Conservation (phyloP, 1,140 invertebrate species). For the Caenorhabditis brenneri region DNA sequence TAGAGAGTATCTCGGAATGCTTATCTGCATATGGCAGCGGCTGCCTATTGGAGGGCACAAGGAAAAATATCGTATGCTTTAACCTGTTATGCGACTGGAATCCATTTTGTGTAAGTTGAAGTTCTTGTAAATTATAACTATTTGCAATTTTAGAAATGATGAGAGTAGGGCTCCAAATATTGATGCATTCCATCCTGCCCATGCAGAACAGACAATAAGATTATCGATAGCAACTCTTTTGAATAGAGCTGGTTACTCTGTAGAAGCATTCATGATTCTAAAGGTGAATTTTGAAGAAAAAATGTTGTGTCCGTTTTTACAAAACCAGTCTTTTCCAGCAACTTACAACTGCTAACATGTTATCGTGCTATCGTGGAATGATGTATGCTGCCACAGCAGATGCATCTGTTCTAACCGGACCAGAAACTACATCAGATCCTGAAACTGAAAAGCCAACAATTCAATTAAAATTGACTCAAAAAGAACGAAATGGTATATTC, state of each 20-base stretch:
- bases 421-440: not conserved
- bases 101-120: not conserved
- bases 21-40: conserved; percentile 47
- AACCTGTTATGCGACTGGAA: conserved; percentile 39
- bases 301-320: not conserved
- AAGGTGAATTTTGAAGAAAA: not conserved
- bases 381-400: not conserved
- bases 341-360: not conserved
- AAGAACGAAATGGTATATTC: not conserved
- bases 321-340: not conserved
- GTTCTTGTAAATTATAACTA: not conserved
- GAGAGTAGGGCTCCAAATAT: not conserved
- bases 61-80: conserved; percentile 35
- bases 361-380: conserved; percentile 1
- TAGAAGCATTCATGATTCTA: conserved; percentile 6
- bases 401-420: not conserved
- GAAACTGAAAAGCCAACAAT: not conserved
- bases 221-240: conserved; percentile 29
- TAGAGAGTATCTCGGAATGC: conserved; percentile 35
- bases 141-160: not conserved
- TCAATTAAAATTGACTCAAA: conserved; percentile 17
- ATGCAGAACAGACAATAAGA: conserved; percentile 14
- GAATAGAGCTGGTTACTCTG: conserved; percentile 10
- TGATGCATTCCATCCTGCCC: conserved; percentile 1
- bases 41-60: conserved; percentile 38